Percentiles rank a stretch among this genome's conserved stretches.
Conservation (phyloP, 64 coral and sea anemone species). For the Acropora tenuis region DNA sequence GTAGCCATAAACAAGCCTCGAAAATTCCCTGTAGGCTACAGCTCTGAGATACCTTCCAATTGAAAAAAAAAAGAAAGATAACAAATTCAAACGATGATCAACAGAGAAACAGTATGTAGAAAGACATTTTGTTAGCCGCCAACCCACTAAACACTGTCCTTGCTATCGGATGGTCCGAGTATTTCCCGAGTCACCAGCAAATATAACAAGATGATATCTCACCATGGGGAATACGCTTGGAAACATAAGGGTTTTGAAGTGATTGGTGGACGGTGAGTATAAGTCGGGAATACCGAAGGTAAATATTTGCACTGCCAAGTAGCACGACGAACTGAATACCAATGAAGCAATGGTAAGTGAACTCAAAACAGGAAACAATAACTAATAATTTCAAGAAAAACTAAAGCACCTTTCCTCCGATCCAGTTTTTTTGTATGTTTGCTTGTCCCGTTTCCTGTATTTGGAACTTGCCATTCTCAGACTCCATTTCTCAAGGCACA, state of each 20-base stretch:
- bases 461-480: neutral
- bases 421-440: constrained; percentile 7
- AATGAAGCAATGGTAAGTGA: neutral
- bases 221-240: no score
- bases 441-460: neutral
- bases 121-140: no score
- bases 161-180: no score
- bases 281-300: no score
- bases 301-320: neutral
- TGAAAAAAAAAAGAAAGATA: neutral
- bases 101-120: no score
- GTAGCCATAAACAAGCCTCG: constrained; percentile 12
- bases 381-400: no score
- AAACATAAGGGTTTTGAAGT: no score
- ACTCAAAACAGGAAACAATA: neutral
- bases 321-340: neutral
- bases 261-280: no score
- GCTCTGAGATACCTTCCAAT: neutral
- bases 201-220: no score
- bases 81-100: no score
- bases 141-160: no score
- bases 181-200: no score
- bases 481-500: constrained; percentile 43
- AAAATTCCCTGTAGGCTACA: constrained; percentile 46
- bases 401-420: constrained; percentile 28